phyloP scores from a whole-genome alignment of 2,888 invertebrate species.

The Xestoiulus laeticollis region DNA sequence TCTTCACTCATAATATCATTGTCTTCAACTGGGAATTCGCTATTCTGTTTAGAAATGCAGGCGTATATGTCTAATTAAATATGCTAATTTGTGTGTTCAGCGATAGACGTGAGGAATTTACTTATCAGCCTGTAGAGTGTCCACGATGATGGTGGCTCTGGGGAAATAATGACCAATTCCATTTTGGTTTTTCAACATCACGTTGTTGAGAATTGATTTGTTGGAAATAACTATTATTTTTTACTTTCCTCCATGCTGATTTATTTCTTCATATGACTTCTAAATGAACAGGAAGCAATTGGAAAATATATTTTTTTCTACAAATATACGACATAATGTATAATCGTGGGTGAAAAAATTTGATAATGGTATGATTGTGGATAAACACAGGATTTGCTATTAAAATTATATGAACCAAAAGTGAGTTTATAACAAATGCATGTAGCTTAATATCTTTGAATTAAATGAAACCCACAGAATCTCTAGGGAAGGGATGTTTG shows the following conservation, averaged over 20 bases:
- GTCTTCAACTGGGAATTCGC: background rate
- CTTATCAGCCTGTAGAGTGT: background rate
- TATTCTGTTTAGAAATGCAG: background rate
- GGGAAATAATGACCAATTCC: background rate
- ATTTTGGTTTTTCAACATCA: background rate
- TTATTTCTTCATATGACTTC: background rate
- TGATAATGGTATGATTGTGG: no score
- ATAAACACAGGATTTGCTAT: no score
- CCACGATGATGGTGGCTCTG: background rate
- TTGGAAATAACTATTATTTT: background rate
- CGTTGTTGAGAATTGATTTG: background rate
- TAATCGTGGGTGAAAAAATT: no score
- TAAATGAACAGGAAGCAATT: background rate
- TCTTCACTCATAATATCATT: background rate
- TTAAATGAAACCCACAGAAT: no score
- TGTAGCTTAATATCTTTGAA: no score
- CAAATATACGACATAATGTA: no score
- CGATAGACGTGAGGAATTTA: slow-evolving; percentile 2
- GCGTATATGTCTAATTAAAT: background rate
- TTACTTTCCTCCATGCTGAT: background rate
- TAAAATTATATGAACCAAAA: no score
- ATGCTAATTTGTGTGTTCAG: slow-evolving; percentile 19
- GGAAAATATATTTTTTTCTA: no score
- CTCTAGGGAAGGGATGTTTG: no score
- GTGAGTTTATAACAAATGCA: no score